Percentiles rank a stretch among this genome's conserved stretches.
Conservation (phyloP, 2,888 invertebrate genomes). For the Melanotus villosus region DNA sequence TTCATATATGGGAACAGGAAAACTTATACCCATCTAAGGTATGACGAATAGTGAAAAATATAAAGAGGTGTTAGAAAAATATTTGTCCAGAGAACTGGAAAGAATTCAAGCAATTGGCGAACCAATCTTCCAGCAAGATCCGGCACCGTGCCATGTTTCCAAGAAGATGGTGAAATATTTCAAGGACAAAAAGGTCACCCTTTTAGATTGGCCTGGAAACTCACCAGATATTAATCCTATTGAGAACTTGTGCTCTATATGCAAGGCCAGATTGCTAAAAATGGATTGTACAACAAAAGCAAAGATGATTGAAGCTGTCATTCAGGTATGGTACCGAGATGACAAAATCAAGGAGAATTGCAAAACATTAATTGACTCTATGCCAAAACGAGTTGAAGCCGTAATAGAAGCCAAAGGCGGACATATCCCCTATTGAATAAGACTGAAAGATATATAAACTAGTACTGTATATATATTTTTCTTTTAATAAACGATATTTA, state of each 20-base stretch:
- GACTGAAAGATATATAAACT: not conserved
- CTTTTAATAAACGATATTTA: not conserved
- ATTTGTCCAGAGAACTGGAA: not conserved
- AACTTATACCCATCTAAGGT: not conserved
- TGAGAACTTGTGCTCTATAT: not conserved
- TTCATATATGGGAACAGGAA: not conserved
- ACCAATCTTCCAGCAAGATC: conserved; percentile 28
- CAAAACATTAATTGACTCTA: not conserved
- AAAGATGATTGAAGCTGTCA: not conserved
- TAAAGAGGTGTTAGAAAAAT: not conserved
- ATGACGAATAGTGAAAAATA: not conserved
- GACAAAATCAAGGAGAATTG: not conserved
- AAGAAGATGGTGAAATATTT: conserved; percentile 35
- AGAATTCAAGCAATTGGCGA: conserved; percentile 15
- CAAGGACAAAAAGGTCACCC: conserved; percentile 18
- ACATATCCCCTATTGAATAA: not conserved
- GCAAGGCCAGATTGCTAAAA: not conserved
- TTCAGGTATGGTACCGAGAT: not conserved
- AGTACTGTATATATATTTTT: not conserved
- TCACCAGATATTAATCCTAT: not conserved
- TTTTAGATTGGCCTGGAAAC: not conserved
- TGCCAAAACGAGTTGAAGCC: not conserved
- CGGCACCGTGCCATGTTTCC: conserved; percentile 27
- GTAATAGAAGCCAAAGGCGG: not conserved
- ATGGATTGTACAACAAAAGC: not conserved